Base-by-base conservation (phyloP, 2,113 vertebrate species). In the Eleginops maclovinus region DNA sequence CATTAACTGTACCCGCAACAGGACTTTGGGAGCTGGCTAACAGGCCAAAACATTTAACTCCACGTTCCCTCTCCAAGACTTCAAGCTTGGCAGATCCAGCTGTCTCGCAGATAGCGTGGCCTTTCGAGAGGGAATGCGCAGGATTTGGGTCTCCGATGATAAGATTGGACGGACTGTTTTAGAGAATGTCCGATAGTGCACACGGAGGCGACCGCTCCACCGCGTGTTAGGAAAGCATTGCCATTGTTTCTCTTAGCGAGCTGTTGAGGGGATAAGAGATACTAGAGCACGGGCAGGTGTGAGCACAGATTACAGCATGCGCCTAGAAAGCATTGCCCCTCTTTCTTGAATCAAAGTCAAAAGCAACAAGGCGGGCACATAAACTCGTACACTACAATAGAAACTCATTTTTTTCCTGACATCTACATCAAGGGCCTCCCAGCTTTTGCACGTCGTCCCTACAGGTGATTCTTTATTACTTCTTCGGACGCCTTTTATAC, bases 301-400 rank as follows among this genome's bases (percentile, higher is more conserved):
- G 78, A 9, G 72, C 14, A 10, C 58, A 91, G 91, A 92, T 92
- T 91, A 92, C 77, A 26, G 71, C 0, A n/a, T 0, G 0, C 50
- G 16, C 51, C 54, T 26, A 70, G 55, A 71, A 41, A 81, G 79
- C 60, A 68, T n/a, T 22, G 82, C 63, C 44, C 79, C 72, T 70
- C 65, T 41, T 70, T 83, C 81, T 90, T 90, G 89, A 91, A 71
- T 82, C 64, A 36, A 67, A 87, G 83, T 92, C 88, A 89, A 91
- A 83, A 91, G 61, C 87, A 93, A 92, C 88, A 89, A 87, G 76
- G 59, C 64, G 14, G 77, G 79, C 81, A 67, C 83, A 81, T 70
- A 67, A 85, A 72, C 63, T 71, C 43, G 26, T 54, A 11, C 51
- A 50, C 77, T 4, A 67, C 75, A 85, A 72, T 69, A 73, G 47